Evolutionary conservation across 2,888 invertebrate genomes (phyloP).

Genomic region (Rhopalosiphum nymphaeae): DNA sequence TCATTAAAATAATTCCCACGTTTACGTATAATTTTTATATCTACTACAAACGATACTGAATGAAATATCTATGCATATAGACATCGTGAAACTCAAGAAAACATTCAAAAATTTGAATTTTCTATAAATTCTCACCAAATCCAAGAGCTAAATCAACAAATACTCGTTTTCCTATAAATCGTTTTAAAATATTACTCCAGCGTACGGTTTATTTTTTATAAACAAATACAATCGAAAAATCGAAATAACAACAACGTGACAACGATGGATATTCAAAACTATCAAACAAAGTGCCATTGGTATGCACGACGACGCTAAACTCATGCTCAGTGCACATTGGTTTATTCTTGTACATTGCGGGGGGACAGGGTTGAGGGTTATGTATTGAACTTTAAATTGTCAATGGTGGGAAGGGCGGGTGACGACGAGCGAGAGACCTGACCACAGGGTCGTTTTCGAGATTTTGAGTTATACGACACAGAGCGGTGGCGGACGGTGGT

Average conservation of each 20-base stretch:
- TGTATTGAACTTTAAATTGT: not conserved
- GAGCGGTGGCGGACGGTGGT: slow-evolving; percentile 46
- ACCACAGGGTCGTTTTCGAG: not conserved
- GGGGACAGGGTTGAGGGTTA: not conserved
- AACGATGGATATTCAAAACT: not conserved
- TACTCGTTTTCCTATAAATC: not conserved
- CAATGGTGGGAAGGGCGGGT: not conserved
- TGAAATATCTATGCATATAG: not conserved
- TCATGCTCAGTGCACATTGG: not conserved
- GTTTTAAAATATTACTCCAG: not conserved
- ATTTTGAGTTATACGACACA: not conserved
- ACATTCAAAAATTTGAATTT: not conserved
- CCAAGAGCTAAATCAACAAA: not conserved
- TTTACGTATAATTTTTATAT: not conserved
- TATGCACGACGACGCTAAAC: not conserved
- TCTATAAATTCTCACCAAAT: not conserved
- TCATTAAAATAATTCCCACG: slow-evolving; percentile 35
- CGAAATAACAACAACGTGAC: not conserved
- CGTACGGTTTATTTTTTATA: not conserved
- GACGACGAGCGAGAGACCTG: not conserved
- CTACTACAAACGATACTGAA: not conserved
- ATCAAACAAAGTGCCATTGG: not conserved
- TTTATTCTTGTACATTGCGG: not conserved
- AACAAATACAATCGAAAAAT: not conserved
- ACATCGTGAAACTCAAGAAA: not conserved